Evolutionary conservation across 2,797 vertebrate species (phyloP).

Genomic region (Hephaestus fuliginosus): DNA sequence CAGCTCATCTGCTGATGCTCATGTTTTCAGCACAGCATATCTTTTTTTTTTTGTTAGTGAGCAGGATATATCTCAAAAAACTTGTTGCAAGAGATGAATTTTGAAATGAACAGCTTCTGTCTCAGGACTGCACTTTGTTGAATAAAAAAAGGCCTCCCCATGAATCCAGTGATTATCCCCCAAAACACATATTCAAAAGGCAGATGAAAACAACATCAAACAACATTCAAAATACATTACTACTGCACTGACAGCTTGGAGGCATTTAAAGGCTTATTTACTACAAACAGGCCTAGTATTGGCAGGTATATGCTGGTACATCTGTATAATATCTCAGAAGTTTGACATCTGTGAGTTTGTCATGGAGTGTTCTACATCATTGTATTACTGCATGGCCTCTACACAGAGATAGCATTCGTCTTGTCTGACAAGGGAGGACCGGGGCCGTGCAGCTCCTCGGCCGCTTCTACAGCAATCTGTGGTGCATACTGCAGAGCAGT

Average conservation of each 20-base stretch:
- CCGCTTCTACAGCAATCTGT: constrained; percentile 21
- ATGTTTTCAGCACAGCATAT: neutral
- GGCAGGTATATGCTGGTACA: neutral
- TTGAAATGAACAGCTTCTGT: neutral
- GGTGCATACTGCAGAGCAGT: constrained; percentile 45
- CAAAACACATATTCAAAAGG: neutral
- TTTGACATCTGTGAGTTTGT: constrained; percentile 4
- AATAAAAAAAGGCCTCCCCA: no score
- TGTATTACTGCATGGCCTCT: neutral
- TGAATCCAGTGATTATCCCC: neutral
- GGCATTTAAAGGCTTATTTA: constrained; percentile 3
- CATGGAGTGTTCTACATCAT: constrained; percentile 23
- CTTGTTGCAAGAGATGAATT: no score
- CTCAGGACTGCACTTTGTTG: neutral
- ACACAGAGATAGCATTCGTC: constrained; percentile 29
- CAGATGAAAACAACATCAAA: neutral
- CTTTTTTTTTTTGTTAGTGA: neutral
- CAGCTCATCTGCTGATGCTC: no score
- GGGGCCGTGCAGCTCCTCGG: constrained; percentile 5
- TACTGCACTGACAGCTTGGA: neutral
- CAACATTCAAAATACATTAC: neutral
- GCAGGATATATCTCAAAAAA: no score
- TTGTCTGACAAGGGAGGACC: constrained; percentile 31
- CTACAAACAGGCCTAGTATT: neutral
- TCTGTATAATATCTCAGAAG: neutral